Base-by-base conservation (phyloP, 2,113 vertebrate species). In the Protobothrops mucrosquamatus region DNA sequence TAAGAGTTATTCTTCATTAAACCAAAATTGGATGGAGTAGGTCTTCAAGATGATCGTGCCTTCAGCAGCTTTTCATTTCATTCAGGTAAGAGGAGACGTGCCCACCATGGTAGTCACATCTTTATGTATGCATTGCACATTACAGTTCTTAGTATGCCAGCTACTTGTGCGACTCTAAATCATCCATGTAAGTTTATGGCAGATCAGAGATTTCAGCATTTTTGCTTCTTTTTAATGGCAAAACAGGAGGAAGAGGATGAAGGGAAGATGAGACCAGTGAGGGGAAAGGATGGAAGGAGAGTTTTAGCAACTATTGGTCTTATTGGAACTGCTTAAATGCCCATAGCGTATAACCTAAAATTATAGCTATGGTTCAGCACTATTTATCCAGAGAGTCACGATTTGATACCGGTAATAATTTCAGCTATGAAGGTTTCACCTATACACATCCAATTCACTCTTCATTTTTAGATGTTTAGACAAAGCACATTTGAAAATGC, bases 401-500 rank as follows among this genome's bases (percentile, higher is more conserved):
- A 39, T 34, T 6, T 74, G 43, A 23, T 34, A 18, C 46, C 48
- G 55, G 10, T 46, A 61, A 52, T 24, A 56, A 56, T 48, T 89
- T 46, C 22, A 52, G 88, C 23, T 87, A 91, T 87, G 64, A 85
- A n/a, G 86, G 91, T 93, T 93, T n/a, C 59, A 88, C 24, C 87
- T 26, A 29, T 24, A n/a, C 23, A 52, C 20, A 23, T 34, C 15
- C 29, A 26, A 24, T 24, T 56, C 29, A 24, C 29, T 29, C 48
- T 15, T 92, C 93, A 56, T 88, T 51, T 90, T 91, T 86, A 61
- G 94, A 93, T 64, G 91, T 57, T 85, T 6, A 91, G 57, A 90
- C 69, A 89, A 94, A 94, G 91, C 48, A 52, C 39, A 46, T 93
- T 91, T 93, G 87, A 57, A 92, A 93, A 15, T 7, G 20, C 92